Conservation (phyloP, 1,140 invertebrate genomes). For the Drosophila hydei region DNA sequence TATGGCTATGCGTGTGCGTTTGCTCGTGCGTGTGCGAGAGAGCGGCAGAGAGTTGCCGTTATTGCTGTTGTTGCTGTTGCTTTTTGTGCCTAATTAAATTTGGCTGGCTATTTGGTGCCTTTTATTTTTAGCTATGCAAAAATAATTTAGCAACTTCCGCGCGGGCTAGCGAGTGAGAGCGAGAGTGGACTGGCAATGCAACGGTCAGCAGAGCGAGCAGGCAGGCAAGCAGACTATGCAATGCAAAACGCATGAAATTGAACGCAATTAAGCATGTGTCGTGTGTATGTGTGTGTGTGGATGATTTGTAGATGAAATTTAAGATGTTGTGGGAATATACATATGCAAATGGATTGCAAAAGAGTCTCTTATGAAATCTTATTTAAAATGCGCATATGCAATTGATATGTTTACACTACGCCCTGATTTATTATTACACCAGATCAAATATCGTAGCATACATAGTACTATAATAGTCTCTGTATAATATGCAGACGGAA, state of each 20-base stretch:
- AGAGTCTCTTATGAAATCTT: too few relatives aligned
- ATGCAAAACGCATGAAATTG: slow-evolving; percentile 2
- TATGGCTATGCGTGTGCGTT: not conserved
- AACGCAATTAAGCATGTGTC: not conserved
- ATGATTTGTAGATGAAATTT: not conserved
- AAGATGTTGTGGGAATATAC: too few relatives aligned
- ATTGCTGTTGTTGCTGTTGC: slow-evolving; percentile 37
- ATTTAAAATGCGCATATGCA: too few relatives aligned
- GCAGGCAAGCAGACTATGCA: not conserved
- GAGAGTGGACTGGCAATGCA: not conserved
- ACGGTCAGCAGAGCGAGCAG: not conserved
- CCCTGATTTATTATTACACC: too few relatives aligned
- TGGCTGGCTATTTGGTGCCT: slow-evolving; percentile 55
- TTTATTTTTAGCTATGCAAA: slow-evolving; percentile 49
- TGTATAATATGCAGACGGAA: too few relatives aligned
- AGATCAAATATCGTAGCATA: too few relatives aligned
- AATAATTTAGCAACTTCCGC: slow-evolving; percentile 8
- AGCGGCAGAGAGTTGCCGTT: slow-evolving; percentile 18
- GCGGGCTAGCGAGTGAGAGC: not conserved
- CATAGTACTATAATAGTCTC: too few relatives aligned
- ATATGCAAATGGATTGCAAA: too few relatives aligned
- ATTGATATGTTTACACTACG: too few relatives aligned
- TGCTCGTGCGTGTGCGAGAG: not conserved
- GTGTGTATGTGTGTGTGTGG: not conserved
- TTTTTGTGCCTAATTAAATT: slow-evolving; percentile 67